Base-by-base conservation (phyloP, 2,888 invertebrate species). In the Pheosia tremula region DNA sequence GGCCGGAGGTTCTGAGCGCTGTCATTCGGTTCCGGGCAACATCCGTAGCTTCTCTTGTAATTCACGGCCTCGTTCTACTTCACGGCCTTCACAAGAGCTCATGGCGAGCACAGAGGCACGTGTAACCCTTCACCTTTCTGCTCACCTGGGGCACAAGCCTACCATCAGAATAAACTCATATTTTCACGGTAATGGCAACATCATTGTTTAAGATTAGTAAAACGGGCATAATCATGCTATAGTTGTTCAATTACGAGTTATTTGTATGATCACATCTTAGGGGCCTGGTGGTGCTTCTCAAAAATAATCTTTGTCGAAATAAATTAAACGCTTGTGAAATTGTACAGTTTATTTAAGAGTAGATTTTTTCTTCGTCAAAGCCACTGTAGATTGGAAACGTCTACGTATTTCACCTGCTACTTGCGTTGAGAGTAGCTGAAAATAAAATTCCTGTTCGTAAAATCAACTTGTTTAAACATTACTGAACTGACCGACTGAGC, bases 61-160 rank as follows among this genome's bases (percentile, higher is more conserved):
- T 65, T 62, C 60, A 50, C 78, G 81, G 71, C 89, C 89, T 89
- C 87, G 90, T 80, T 80, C 88, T 79, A 87, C 78, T 85, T 88
- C 78, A 71, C 64, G 72, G 71, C 70, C 56, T 66, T 66, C 66
- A 72, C 69, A 74, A 74, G 73, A 74, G 63, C 56, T 59, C 47
- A 58, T 70, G 53, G 61, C 67, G 67, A 62, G 62, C 56, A 59
- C 66, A 72, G 5, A 13, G 53, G 69, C 82, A 70, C 81, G 81
- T 84, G 82, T 85, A 77, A 85, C 86, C 83, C 88, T 84, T 85
- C 66, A 78, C 82, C 82, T 85, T 83, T 83, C 70, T 61, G n/a
- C 4, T 11, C 4, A 47, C n/a, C n/a, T 47, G 47, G 11, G 45
- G 2, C 45, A 45, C 9, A 45, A 45, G 4, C 10, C 45, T 10